Conservation (phyloP, 2,888 invertebrate species). For the Aphelenchoides bicaudatus region DNA sequence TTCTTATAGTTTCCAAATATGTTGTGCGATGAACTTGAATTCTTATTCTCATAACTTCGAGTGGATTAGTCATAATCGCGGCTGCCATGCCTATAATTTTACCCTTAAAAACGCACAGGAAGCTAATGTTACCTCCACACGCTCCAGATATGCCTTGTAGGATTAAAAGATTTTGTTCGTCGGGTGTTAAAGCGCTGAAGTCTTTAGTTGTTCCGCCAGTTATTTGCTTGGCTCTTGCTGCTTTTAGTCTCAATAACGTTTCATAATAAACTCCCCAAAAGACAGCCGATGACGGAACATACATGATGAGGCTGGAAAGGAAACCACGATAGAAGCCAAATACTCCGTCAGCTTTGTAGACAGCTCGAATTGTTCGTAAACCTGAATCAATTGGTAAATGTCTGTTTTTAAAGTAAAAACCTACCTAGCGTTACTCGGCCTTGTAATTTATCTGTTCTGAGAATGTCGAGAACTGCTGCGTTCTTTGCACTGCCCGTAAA, state of each 20-base stretch:
- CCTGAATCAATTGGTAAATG: slow-evolving; percentile 15
- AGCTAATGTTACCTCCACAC: no score
- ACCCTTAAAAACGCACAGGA: no score
- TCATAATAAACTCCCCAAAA: slow-evolving; percentile 38
- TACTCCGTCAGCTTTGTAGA: slow-evolving; percentile 40
- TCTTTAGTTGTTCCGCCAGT: slow-evolving; percentile 4
- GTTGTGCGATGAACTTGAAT: slow-evolving; percentile 49
- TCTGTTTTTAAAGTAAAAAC: background rate
- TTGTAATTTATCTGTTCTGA: slow-evolving; percentile 25
- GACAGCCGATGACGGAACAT: slow-evolving; percentile 41
- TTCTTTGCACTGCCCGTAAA: slow-evolving; percentile 37
- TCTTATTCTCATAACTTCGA: slow-evolving; percentile 52
- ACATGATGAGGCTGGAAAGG: slow-evolving; percentile 24
- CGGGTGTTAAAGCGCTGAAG: background rate
- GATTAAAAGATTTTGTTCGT: slow-evolving; percentile 28
- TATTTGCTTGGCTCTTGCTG: background rate
- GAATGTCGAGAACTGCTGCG: slow-evolving; percentile 37
- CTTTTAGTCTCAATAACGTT: slow-evolving; percentile 6
- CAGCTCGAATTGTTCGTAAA: slow-evolving; percentile 34
- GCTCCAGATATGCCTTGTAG: slow-evolving; percentile 44
- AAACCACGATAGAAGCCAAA: slow-evolving; percentile 38
- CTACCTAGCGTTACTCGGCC: slow-evolving; percentile 14
- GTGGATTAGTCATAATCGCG: slow-evolving; percentile 53
- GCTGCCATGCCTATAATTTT: slow-evolving; percentile 49
- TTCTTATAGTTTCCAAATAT: slow-evolving; percentile 45